These are phyloP conservation scores for Dolomedes plantarius DNA, from an alignment of 2,888 invertebrate genomes.

Conservation along the genomic window DNA sequence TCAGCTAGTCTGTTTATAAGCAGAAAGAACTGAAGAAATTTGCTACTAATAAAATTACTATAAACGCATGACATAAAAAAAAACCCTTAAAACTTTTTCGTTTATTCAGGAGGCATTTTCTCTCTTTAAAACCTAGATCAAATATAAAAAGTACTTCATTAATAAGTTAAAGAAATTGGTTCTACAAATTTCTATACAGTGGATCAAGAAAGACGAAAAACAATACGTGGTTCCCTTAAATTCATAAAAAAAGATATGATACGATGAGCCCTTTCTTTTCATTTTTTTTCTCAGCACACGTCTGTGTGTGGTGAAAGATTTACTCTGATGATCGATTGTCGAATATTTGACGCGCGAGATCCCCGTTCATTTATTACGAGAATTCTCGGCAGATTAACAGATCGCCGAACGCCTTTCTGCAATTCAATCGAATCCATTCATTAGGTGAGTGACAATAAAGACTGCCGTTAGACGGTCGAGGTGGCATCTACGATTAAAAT, in stretches of 20 bases:
- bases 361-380: constrained; percentile 60
- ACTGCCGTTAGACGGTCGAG: too few species aligned
- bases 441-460: background rate
- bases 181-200: background rate
- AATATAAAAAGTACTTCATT: too few species aligned
- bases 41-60: too few species aligned
- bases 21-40: too few species aligned
- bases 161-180: background rate
- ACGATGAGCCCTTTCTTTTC: constrained; percentile 18
- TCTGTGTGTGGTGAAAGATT: too few species aligned
- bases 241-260: background rate
- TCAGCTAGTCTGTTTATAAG: too few species aligned
- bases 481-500: background rate
- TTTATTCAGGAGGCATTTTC: too few species aligned
- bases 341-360: constrained; percentile 58
- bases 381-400: constrained; percentile 51
- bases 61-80: too few species aligned
- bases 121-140: too few species aligned
- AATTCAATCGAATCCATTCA: background rate
- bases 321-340: constrained; percentile 59
- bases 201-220: background rate
- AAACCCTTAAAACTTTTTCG: too few species aligned
- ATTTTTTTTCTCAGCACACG: too few species aligned
- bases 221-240: background rate
- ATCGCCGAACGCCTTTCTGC: constrained; percentile 32